Evolutionary conservation across 2,888 invertebrate species (phyloP), one percentile per base, ranked within the genome.

Genomic region (Lasioglossum figueresi): DNA sequence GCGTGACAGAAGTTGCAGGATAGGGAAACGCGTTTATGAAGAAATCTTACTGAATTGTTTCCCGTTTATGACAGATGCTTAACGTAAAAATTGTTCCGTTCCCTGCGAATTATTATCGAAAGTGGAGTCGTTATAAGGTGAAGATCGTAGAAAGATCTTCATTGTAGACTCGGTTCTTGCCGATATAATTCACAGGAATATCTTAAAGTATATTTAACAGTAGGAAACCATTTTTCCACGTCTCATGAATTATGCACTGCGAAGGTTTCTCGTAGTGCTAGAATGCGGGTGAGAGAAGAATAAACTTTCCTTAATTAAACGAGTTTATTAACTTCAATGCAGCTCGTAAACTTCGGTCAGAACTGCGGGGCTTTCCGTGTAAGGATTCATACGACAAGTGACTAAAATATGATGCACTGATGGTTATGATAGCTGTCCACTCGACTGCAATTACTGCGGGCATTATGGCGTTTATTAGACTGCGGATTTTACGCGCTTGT

Each of bases 1-100:
- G 63, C 63, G 63, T 63, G 63, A 63, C 63, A 63, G 63, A 31
- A 63, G 31, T 31, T 63, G 63, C 8, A 63, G 63, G 63, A 31
- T 2, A 63, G 31, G 16, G 63, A 6, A 63, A 63, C 63, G n/a
- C 4, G 63, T 63, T 31, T 31, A 63, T 31, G 31, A 63, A 31
- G 63, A 31, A 63, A 63, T 63, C 16, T 19, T 1, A 16, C 63
- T 63, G 16, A 5, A 63, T 63, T 63, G 14, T 63, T 31, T 31
- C 63, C 16, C 63, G 27, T 31, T 63, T 31, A 16, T 2, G 56
- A n/a, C 56, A 4, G 56, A 12, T 10, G 4, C 56, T 56, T 12
- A 56, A 56, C 56, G 12, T 56, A n/a, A 56, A 56, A n/a, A 56
- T 56, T 56, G 12, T 56, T 56, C 23, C 3, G n/a, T n/a, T 52